A percentile compares a stretch with the other conserved stretches of the same genome.
These are phyloP conservation scores for Ischnus inquisitorius DNA, from an alignment of 2,888 invertebrate species.

Conservation along the genomic window DNA sequence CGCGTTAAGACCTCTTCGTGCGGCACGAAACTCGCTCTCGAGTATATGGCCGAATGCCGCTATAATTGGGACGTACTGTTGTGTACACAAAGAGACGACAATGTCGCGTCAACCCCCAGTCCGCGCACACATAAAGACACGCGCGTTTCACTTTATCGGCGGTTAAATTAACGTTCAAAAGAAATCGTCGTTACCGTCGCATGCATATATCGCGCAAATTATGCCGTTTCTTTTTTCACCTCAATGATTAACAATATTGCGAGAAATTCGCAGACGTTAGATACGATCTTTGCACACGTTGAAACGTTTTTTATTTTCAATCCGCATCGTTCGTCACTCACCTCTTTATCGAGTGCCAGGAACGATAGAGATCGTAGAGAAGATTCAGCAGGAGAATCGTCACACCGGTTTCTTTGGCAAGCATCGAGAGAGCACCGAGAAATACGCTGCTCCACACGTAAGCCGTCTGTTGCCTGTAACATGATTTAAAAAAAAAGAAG, in stretches of 20 bases:
- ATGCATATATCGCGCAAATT: background rate
- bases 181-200: background rate
- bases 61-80: too few species aligned
- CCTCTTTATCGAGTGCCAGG: conserved; percentile 90
- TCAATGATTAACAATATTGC: background rate
- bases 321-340: conserved; percentile 80
- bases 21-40: conserved; percentile 47
- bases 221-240: background rate
- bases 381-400: conserved; percentile 93
- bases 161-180: too few species aligned
- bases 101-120: too few species aligned
- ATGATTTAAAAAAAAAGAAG: conserved; percentile 62
- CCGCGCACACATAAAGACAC: too few species aligned
- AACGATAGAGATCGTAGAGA: conserved; percentile 91
- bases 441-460: conserved; percentile 90
- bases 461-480: conserved; percentile 84
- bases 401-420: conserved; percentile 95
- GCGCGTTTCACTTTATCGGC: too few species aligned
- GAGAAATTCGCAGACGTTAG: background rate
- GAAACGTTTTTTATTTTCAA: background rate
- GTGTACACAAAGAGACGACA: too few species aligned
- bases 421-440: conserved; percentile 92
- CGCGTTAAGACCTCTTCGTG: conserved; percentile 59
- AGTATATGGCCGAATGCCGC: too few species aligned
- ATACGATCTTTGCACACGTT: background rate